Evolutionary conservation across 1,140 invertebrate genomes (phyloP).

Genomic region (Chironomus tepperi): DNA sequence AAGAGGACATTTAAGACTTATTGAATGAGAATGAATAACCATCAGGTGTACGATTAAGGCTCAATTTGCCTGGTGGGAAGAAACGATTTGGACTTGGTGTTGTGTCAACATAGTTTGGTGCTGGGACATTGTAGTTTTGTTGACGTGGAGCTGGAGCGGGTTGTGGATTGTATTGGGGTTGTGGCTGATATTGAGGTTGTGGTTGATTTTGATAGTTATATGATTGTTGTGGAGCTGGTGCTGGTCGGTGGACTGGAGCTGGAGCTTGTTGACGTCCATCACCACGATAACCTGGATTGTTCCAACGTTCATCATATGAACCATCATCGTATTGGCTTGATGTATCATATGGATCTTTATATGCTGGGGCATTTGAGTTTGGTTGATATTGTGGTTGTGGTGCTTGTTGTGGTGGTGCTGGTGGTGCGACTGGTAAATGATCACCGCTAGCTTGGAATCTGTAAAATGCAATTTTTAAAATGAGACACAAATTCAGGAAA

Average conservation of each 20-base stretch:
- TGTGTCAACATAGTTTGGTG: constrained; percentile 45
- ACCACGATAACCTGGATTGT: constrained; percentile 33
- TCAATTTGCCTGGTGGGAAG: constrained; percentile 72
- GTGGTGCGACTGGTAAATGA: constrained; percentile 61
- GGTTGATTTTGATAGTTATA: constrained; percentile 35
- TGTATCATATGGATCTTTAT: constrained; percentile 36
- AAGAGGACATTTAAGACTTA: constrained; percentile 41
- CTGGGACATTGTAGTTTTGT: constrained; percentile 31
- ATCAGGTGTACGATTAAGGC: constrained; percentile 72
- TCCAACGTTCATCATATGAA: constrained; percentile 43
- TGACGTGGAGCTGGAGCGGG: constrained; percentile 38
- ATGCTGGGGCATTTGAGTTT: constrained; percentile 31
- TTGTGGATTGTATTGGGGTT: constrained; percentile 33
- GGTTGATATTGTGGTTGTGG: constrained; percentile 42
- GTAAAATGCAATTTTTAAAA: not conserved
- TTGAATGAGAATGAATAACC: constrained; percentile 75
- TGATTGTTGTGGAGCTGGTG: constrained; percentile 39
- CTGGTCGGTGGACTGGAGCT: constrained; percentile 39
- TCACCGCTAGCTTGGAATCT: constrained; percentile 65
- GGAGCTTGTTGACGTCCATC: constrained; percentile 30
- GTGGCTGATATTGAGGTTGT: constrained; percentile 39
- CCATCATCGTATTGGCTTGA: constrained; percentile 48
- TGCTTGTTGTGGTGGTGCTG: constrained; percentile 45
- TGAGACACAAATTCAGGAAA: constrained; percentile 15
- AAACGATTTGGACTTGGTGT: constrained; percentile 61